A percentile compares a stretch with the other conserved stretches of the same genome.
phyloP scores from a whole-genome alignment of 2,113 vertebrate genomes.

The Podiceps cristatus region DNA sequence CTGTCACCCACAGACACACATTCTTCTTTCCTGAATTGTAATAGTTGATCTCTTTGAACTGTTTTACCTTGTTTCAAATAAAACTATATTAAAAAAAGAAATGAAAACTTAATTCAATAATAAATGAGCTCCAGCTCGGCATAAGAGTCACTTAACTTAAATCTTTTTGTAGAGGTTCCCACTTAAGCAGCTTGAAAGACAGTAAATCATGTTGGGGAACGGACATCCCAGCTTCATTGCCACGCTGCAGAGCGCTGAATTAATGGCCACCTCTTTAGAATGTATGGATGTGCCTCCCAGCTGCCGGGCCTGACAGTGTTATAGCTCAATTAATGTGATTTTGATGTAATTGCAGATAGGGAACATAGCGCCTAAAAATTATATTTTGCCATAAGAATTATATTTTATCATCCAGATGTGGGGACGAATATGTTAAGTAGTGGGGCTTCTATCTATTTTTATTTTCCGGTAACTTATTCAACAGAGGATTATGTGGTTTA shows the following conservation, averaged over 20 bases:
- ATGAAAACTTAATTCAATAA: conserved; percentile 90
- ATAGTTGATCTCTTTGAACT: conserved; percentile 65
- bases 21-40: conserved; percentile 53
- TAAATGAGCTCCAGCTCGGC: conserved; percentile 85
- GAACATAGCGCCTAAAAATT: conserved; percentile 79
- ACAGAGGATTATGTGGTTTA: conserved; percentile 4
- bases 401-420: conserved; percentile 77
- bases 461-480: conserved; percentile 53
- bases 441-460: conserved; percentile 54
- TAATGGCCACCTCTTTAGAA: conserved; percentile 84
- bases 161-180: conserved; percentile 89
- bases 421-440: conserved; percentile 63
- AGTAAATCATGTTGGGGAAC: conserved; percentile 84
- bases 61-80: conserved; percentile 78
- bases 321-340: conserved; percentile 88
- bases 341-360: conserved; percentile 85
- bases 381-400: conserved; percentile 79
- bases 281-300: conserved; percentile 83
- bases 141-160: conserved; percentile 90
- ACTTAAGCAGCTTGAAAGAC: conserved; percentile 87
- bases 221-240: conserved; percentile 83
- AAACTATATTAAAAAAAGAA: conserved; percentile 80
- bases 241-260: conserved; percentile 74
- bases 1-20: background rate
- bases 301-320: conserved; percentile 83